phyloP scores from a whole-genome alignment of 2,888 invertebrate species.

The Caenorhabditis wallacei region DNA sequence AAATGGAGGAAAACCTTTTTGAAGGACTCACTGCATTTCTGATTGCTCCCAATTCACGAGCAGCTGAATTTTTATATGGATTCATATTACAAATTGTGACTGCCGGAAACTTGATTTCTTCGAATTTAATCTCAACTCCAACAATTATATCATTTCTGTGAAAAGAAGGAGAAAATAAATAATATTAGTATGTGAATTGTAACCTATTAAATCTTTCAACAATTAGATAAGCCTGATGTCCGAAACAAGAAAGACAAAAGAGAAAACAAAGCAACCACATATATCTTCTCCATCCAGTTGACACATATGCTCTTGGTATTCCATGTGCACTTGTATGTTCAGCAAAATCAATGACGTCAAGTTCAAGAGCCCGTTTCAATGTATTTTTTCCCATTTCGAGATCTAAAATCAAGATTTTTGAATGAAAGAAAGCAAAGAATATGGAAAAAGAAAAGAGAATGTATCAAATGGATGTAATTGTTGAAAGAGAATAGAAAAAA shows the following conservation, averaged over 20 bases:
- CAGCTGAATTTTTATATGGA: conserved; percentile 82
- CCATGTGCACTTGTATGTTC: conserved; percentile 82
- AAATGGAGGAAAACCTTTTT: background rate
- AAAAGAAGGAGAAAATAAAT: background rate
- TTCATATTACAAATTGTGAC: conserved; percentile 83
- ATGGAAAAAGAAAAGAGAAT: conserved; percentile 11
- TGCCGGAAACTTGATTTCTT: conserved; percentile 81
- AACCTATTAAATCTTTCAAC: conserved; percentile 77
- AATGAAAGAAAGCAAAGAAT: background rate
- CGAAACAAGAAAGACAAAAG: conserved; percentile 77
- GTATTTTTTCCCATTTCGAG: conserved; percentile 55
- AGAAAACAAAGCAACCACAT: conserved; percentile 80
- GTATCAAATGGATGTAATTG: conserved; percentile 52
- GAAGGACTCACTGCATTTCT: conserved; percentile 74
- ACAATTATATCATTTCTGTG: conserved; percentile 82
- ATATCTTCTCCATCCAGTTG: conserved; percentile 70
- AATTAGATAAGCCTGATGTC: conserved; percentile 80
- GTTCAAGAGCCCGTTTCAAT: conserved; percentile 61
- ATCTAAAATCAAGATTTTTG: no score
- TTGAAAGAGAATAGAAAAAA: background rate
- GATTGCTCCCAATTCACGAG: conserved; percentile 75
- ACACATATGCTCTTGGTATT: conserved; percentile 80
- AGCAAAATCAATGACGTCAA: conserved; percentile 76
- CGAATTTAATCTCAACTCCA: conserved; percentile 82
- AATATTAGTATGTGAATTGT: background rate